phyloP scores from a whole-genome alignment of 2,113 vertebrate species.

The Brienomyrus longianalis region DNA sequence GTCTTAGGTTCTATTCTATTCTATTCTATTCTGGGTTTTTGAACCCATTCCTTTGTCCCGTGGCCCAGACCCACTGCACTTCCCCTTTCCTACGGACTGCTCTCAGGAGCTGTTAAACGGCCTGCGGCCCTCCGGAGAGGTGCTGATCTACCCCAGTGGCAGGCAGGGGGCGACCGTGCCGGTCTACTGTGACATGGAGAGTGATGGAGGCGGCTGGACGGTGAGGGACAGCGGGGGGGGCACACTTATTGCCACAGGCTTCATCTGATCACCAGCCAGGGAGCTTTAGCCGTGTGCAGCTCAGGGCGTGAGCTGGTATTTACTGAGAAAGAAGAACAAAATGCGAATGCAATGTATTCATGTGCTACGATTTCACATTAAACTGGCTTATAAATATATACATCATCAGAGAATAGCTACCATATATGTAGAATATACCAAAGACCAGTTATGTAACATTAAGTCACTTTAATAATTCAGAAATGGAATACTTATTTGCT shows the following conservation, averaged over 20 bases:
- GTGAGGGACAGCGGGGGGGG: slow-evolving; percentile 40
- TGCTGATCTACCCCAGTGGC: slow-evolving; percentile 61
- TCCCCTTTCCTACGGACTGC: slow-evolving; percentile 75
- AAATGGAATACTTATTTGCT: neutral
- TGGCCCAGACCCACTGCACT: slow-evolving; percentile 55
- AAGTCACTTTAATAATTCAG: neutral
- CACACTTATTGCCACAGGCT: neutral
- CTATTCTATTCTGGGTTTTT: neutral
- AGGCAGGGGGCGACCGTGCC: slow-evolving; percentile 39
- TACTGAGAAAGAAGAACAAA: neutral
- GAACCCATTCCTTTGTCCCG: neutral
- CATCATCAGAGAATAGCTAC: neutral
- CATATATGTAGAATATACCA: neutral
- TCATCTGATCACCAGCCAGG: neutral
- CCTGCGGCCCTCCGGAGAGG: slow-evolving; percentile 58
- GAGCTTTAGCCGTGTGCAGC: neutral
- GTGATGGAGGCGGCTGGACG: slow-evolving; percentile 71
- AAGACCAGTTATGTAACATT: neutral
- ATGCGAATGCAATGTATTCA: neutral
- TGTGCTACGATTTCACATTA: neutral
- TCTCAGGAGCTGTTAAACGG: slow-evolving; percentile 77
- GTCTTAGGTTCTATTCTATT: neutral
- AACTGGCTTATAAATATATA: neutral
- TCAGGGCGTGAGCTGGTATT: fast-evolving
- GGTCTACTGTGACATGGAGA: slow-evolving; percentile 71